These are phyloP conservation scores for Pseudorhiza aurosa DNA, from an alignment of 30 jellyfish, hydroid and myxozoan species.

Conservation along the genomic window DNA sequence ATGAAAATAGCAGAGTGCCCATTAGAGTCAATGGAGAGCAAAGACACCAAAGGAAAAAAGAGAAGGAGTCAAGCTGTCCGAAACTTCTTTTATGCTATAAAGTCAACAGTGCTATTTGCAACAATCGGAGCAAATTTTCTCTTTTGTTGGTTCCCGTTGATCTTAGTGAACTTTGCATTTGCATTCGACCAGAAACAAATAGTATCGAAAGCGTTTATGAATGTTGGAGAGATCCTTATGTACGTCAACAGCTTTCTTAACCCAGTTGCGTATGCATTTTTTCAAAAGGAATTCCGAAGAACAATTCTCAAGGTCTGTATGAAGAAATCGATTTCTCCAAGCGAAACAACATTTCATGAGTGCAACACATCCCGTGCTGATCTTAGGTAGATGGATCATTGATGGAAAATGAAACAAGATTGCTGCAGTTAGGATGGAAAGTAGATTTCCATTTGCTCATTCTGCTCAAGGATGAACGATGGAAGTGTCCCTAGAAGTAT, in stretches of 20 bases:
- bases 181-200: constrained; percentile 16
- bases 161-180: constrained; percentile 26
- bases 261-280: constrained; percentile 62
- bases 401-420: too few species aligned
- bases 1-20: constrained; percentile 30
- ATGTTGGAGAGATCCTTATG: constrained; percentile 49
- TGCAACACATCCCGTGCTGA: background rate
- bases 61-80: background rate
- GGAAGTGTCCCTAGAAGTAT: too few species aligned
- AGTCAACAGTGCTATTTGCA: constrained; percentile 53
- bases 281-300: constrained; percentile 44
- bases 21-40: background rate
- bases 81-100: constrained; percentile 39
- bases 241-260: constrained; percentile 49
- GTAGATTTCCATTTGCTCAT: too few species aligned
- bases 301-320: background rate
- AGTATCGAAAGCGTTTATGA: constrained; percentile 16
- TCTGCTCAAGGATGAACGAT: too few species aligned
- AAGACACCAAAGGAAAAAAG: constrained; percentile 23
- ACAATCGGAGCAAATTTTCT: constrained; percentile 40
- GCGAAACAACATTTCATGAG: constrained; percentile 17
- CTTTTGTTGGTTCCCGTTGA: constrained; percentile 63
- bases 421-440: too few species aligned
- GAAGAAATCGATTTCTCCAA: constrained; percentile 8
- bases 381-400: too few species aligned